A percentile compares a stretch with the other conserved stretches of the same genome.
Evolutionary conservation across 1,140 invertebrate genomes (phyloP).

Genomic region (Eumaeus atala): DNA sequence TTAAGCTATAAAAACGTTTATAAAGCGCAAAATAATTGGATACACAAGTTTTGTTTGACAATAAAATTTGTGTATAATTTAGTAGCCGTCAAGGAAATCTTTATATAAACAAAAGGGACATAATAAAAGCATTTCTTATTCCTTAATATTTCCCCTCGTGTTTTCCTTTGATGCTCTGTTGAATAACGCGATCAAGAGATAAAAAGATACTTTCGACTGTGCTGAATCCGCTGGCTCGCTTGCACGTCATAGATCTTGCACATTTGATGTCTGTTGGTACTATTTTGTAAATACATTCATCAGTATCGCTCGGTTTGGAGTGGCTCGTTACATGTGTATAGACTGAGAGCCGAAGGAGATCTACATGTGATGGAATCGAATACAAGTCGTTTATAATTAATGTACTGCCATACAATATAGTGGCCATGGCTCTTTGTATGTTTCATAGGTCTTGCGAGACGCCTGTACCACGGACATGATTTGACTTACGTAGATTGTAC

Average conservation of each 20-base stretch:
- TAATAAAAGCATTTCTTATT: conserved; percentile 47
- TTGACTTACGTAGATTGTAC: too few species aligned
- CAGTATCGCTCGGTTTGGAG: too few species aligned
- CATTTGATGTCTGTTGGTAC: conserved; percentile 35
- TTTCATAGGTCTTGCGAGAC: too few species aligned
- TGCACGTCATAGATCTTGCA: conserved; percentile 46
- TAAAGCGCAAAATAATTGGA: too few species aligned
- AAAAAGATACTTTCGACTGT: conserved; percentile 43
- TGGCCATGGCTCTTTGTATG: too few species aligned
- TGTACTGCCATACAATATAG: too few species aligned
- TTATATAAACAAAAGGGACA: conserved; percentile 20
- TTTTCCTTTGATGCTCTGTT: conserved; percentile 67
- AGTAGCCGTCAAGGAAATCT: conserved; percentile 19
- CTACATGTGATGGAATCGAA: too few species aligned
- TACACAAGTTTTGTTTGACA: conserved; percentile 24
- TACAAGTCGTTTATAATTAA: too few species aligned
- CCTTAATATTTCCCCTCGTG: conserved; percentile 53
- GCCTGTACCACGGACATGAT: too few species aligned
- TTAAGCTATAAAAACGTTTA: too few species aligned
- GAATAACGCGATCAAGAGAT: conserved; percentile 69
- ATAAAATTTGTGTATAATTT: conserved; percentile 53
- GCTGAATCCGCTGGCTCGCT: conserved; percentile 32
- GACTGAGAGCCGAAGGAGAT: too few species aligned
- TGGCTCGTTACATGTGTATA: too few species aligned
- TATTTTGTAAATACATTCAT: conserved; percentile 25